Evolutionary conservation across 2,888 invertebrate species (phyloP), one percentile per base, ranked within the genome.

Genomic region (Ectobius pallidus): DNA sequence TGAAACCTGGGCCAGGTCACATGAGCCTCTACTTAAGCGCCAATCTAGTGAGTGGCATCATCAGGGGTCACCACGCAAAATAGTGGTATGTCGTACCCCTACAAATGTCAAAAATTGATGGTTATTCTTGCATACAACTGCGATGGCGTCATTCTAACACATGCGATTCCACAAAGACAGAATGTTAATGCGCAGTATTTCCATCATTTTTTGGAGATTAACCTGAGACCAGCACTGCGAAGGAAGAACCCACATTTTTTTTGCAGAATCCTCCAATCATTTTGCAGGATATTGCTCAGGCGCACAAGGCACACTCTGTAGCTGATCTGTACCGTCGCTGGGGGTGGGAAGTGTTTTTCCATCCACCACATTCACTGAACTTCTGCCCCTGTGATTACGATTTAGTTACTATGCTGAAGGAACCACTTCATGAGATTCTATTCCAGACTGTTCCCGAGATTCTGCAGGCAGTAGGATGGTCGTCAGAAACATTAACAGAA

Each of bases 261-360:
- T 39, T 62, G 39, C 62, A 70, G 42, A 70, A 61, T n/a, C 62
- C 62, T 34, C 44, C 20, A 6, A 62, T 44, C 62, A 70, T 70
- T 44, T 44, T 61, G 42, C 32, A 70, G 20, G 58, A 61, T n/a
- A 61, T 39, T 70, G 55, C 62, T 70, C 46, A n/a, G 55, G 42
- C 14, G 62, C 61, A 61, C 18, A 14, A 4, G 20, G 4, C 9
- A 22, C 46, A 44, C 9, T 11, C 52, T 44, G 0, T 34, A 2
- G 18, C 30, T 61, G n/a, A 61, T 42, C 16, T 70, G 27, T 62
- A 22, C 20, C 0, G 42, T 62, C 20, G 18, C 14, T 62, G 44
- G 62, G 30, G 42, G 20, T 62, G 70, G 32, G 18, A 70, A 62
- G 61, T 62, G 58, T 20, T 27, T 27, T 69, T n/a, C 18, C 70